These are phyloP conservation scores for Acronicta alni DNA, from an alignment of 2,888 invertebrate genomes.

Conservation along the genomic window DNA sequence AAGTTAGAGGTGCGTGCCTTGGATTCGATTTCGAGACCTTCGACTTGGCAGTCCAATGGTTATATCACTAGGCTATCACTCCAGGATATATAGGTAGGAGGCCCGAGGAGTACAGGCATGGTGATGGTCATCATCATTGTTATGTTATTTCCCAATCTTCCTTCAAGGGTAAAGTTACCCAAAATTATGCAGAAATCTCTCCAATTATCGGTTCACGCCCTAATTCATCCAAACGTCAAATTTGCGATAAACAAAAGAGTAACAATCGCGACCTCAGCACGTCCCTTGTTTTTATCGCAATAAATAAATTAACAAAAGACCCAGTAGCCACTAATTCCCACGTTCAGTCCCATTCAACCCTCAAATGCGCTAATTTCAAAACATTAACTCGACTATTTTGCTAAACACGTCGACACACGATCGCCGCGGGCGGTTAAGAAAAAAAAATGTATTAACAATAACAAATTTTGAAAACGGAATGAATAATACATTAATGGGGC, in stretches of 20 bases:
- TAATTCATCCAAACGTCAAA: no score
- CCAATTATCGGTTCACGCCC: no score
- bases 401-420: conserved; percentile 79
- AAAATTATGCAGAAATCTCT: no score
- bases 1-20: no score
- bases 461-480: conserved; percentile 70
- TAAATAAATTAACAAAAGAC: conserved; percentile 47
- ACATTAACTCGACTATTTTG: conserved; percentile 76
- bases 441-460: conserved; percentile 75
- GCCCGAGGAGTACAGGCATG: no score
- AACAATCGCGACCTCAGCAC: conserved; percentile 20
- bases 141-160: no score
- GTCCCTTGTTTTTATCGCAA: conserved; percentile 26
- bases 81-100: no score
- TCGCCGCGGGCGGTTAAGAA: conserved; percentile 76
- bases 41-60: no score
- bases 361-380: conserved; percentile 78
- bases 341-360: conserved; percentile 61
- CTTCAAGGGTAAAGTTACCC: no score
- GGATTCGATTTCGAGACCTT: no score
- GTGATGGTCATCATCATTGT: no score
- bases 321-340: conserved; percentile 66
- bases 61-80: no score
- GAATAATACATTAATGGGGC: conserved; percentile 79
- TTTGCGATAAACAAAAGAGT: conserved; percentile 5